phyloP scores from a whole-genome alignment of 2,888 invertebrate genomes.

The Pegoplata infirma region DNA sequence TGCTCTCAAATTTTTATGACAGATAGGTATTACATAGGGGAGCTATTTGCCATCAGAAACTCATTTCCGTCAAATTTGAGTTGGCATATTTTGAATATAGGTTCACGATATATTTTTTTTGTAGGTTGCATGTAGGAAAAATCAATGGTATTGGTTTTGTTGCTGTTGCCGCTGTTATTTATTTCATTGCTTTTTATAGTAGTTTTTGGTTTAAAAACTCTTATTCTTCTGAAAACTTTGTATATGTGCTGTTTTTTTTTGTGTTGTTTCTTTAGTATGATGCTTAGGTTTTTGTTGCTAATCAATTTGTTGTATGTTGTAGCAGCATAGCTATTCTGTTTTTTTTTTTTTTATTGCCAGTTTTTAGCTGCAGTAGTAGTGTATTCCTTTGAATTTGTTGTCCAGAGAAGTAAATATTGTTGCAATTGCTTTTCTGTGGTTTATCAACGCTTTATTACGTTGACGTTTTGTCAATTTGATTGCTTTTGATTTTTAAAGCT shows the following conservation, averaged over 20 bases:
- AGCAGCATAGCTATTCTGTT: slow-evolving; percentile 1
- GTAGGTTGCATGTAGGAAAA: slow-evolving; percentile 20
- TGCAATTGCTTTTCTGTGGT: slow-evolving; percentile 67
- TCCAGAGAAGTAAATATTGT: slow-evolving; percentile 47
- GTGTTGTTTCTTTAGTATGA: not conserved
- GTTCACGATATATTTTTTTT: too few relatives aligned
- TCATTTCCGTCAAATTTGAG: too few relatives aligned
- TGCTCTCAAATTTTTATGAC: too few relatives aligned
- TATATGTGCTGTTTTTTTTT: slow-evolving; percentile 13
- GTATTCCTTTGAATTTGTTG: slow-evolving; percentile 2
- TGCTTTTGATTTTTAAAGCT: slow-evolving; percentile 71
- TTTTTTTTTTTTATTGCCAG: slow-evolving; percentile 9
- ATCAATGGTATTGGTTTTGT: slow-evolving; percentile 10
- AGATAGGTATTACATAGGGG: too few relatives aligned
- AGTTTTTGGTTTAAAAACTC: not conserved
- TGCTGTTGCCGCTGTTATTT: slow-evolving; percentile 29
- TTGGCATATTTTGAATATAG: too few relatives aligned
- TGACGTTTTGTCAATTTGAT: slow-evolving; percentile 76
- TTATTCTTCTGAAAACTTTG: not conserved
- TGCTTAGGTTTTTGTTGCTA: slow-evolving; percentile 48
- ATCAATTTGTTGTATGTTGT: slow-evolving; percentile 59
- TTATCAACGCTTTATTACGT: slow-evolving; percentile 75
- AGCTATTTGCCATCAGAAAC: too few relatives aligned
- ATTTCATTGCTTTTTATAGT: slow-evolving; percentile 25
- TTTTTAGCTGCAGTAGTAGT: slow-evolving; percentile 20